These are phyloP conservation scores for Araneus ventricosus DNA, from an alignment of 1,140 invertebrate genomes.

Conservation along the genomic window DNA sequence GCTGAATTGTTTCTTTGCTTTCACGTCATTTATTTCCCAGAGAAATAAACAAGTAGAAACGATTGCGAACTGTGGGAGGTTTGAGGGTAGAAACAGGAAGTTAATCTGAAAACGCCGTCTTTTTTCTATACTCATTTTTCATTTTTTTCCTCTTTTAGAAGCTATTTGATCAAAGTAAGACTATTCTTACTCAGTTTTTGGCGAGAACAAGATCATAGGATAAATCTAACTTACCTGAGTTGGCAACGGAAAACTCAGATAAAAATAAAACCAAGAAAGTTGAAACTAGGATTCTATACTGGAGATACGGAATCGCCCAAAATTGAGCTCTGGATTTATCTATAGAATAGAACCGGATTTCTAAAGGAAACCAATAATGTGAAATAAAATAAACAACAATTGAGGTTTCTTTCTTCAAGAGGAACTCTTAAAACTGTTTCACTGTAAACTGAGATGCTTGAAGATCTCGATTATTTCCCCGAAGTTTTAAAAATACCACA, in stretches of 20 bases:
- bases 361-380: too few relatives aligned
- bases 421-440: too few relatives aligned
- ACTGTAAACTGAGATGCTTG: too few relatives aligned
- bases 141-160: neutral
- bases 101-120: neutral
- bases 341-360: too few relatives aligned
- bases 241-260: neutral
- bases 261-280: neutral
- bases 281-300: neutral
- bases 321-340: neutral
- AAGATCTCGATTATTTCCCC: too few relatives aligned
- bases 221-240: conserved; percentile 1
- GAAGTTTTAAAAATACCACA: too few relatives aligned
- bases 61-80: neutral
- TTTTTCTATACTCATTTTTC: neutral
- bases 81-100: neutral
- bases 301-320: neutral
- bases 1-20: neutral
- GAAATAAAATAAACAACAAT: too few relatives aligned
- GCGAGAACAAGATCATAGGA: neutral
- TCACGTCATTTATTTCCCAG: neutral
- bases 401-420: too few relatives aligned
- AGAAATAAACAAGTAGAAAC: neutral
- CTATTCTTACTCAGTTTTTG: neutral
- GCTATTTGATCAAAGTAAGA: conserved; percentile 32